Evolutionary conservation across 2,113 vertebrate genomes (phyloP), one percentile per base, ranked within the genome.

Genomic region (Zosterops lateralis): DNA sequence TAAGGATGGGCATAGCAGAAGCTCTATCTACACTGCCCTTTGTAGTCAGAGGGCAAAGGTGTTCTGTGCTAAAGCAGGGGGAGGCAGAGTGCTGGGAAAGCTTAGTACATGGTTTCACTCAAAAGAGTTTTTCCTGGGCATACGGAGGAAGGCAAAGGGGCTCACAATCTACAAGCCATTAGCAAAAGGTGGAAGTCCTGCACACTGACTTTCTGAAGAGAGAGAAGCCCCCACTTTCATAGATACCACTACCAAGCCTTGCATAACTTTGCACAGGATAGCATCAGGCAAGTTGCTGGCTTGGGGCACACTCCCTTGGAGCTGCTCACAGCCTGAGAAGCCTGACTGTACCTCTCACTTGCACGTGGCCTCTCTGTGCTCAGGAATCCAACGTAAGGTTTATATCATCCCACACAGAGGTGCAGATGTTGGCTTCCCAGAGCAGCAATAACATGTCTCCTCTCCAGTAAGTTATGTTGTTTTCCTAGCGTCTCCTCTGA

Each of bases 361-460:
- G 77, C 95, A 95, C 62, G 12, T 85, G 95, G 94, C 92, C 95
- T 82, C 95, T 84, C 88, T 85, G 80, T 53, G 84, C 91, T 93
- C 94, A 95, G 95, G 94, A 95, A 96, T 96, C 92, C 91, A 87
- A 64, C 11, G 91, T 89, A 95, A 92, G 94, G 94, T 95, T 96
- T 96, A 73, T 92, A 93, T 96, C 94, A 92, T 95, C 89, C 92
- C 95, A 96, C 94, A 94, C 92, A 93, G 89, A 95, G 92, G 86
- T 93, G 94, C 96, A 96, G 96, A 96, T 96, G 96, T 93, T 24
- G 8, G 87, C 92, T 96, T 93, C 95, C 95, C 96, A 83, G 91
- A 93, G 94, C 92, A 93, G 96, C 94, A 96, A 95, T 96, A 96
- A 96, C 3, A 1, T 76, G 91, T 93, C 96, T 96, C 95, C 95